phyloP scores from a whole-genome alignment of 2,888 invertebrate genomes.

The Heteropelma amictum region DNA sequence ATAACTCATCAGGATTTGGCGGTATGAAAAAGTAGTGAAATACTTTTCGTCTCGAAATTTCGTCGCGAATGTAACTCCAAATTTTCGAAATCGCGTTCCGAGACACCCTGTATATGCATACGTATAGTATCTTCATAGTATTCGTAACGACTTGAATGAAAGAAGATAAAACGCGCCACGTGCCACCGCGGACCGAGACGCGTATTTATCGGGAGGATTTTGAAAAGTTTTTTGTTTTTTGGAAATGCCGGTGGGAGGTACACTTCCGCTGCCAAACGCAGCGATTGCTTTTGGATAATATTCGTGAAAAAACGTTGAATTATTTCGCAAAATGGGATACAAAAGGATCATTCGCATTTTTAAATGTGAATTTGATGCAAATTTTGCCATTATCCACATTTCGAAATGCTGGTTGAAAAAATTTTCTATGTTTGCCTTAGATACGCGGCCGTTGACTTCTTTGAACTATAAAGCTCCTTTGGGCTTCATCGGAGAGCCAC shows the following conservation, averaged over 20 bases:
- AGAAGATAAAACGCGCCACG: conserved; percentile 42
- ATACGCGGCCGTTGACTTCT: conserved; percentile 75
- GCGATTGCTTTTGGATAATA: neutral
- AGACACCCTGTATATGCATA: conserved; percentile 16
- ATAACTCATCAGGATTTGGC: no score
- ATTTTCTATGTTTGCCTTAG: conserved; percentile 74
- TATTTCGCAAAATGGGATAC: neutral
- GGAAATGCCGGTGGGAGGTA: conserved; percentile 1
- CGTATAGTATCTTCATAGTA: conserved; percentile 42
- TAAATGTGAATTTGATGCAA: no score
- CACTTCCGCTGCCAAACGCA: neutral
- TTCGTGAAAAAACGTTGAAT: neutral
- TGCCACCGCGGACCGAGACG: conserved; percentile 34
- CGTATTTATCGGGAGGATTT: conserved; percentile 31
- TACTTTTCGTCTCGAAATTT: no score
- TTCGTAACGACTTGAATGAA: conserved; percentile 50
- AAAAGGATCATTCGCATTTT: no score
- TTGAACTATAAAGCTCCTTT: conserved; percentile 58
- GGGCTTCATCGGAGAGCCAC: neutral
- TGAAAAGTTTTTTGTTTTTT: conserved; percentile 1
- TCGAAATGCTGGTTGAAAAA: conserved; percentile 64
- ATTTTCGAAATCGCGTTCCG: no score
- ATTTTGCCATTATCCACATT: no score
- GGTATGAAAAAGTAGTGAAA: no score
- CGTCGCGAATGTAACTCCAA: no score